Evolutionary conservation across 2,888 invertebrate species (phyloP), one percentile per base, ranked within the genome.

Genomic region (Lepidocyrtoides sp.): DNA sequence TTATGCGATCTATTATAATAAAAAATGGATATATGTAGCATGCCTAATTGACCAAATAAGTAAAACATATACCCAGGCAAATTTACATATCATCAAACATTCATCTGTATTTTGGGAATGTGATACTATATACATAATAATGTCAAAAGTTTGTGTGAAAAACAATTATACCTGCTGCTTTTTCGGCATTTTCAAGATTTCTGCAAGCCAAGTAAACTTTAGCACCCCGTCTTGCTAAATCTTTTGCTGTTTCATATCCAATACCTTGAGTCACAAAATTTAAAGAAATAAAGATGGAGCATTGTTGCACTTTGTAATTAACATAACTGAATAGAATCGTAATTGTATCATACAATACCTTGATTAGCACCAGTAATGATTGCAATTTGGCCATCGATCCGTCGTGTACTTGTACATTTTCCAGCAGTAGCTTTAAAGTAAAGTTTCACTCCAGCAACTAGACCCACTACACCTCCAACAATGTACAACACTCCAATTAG

Each of bases 321-420:
- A 41, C 26, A 60, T 10, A 54, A 12, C 17, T 54, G 2, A 14
- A 14, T 14, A 2, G 17, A 7, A 12, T 44, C 41, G 1, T 12
- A n/a, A 44, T 44, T 48, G 12, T 23, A 48, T 26, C 14, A 26
- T 14, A 23, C 29, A 7, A 17, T 23, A 82, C 94, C 94, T 85
- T 93, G 94, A 91, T 95, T 95, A 17, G 95, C 94, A 87, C 95
- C 95, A 0, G 95, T 95, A 20, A 95, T 94, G 32, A 95, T 94
- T 7, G 94, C 95, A n/a, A 95, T 95, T 93, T 95, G 95, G 17
- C 95, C 95, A 88, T 94, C 93, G 60, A 95, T 93, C 66, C 95
- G 93, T 41, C 93, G 91, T 36, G 94, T 94, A 90, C 95, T 95
- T 36, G 92, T 94, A 91, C 95, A 95, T 91, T 94, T 94, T 20